phyloP scores from a whole-genome alignment of 2,888 invertebrate species.

The Drosophila nr. medialis region DNA sequence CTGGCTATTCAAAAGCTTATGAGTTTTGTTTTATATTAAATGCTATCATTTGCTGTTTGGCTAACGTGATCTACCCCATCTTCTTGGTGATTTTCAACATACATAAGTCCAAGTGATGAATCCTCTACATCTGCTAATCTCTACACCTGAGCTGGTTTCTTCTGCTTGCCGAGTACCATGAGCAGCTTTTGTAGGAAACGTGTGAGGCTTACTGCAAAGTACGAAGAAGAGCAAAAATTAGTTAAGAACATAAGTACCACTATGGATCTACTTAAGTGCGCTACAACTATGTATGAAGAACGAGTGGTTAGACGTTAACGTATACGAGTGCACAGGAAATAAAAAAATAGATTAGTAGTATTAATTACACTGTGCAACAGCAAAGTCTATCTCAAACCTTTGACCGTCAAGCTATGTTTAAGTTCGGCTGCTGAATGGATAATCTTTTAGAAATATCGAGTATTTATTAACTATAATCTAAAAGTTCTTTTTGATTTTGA shows the following conservation, averaged over 20 bases:
- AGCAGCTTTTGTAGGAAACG: slow-evolving; percentile 89
- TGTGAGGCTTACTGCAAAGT: slow-evolving; percentile 87
- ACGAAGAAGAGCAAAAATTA: slow-evolving; percentile 30
- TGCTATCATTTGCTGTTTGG: slow-evolving; percentile 69
- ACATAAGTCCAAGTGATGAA: slow-evolving; percentile 15
- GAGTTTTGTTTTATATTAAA: slow-evolving; percentile 49
- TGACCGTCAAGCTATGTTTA: too few relatives aligned
- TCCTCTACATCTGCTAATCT: slow-evolving; percentile 36
- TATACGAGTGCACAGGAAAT: slow-evolving; percentile 36
- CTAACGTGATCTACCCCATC: slow-evolving; percentile 39
- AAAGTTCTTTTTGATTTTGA: not conserved
- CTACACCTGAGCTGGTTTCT: slow-evolving; percentile 90
- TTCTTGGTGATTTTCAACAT: slow-evolving; percentile 21
- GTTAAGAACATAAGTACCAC: not conserved
- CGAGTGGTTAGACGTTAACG: slow-evolving; percentile 15
- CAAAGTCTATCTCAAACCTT: not conserved
- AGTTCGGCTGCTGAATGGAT: not conserved
- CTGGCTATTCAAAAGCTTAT: slow-evolving; percentile 66
- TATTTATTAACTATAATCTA: not conserved
- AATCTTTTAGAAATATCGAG: not conserved
- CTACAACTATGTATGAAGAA: slow-evolving; percentile 26
- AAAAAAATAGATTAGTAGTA: not conserved
- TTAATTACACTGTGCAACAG: slow-evolving; percentile 4
- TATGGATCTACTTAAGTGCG: slow-evolving; percentile 38
- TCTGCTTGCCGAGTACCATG: slow-evolving; percentile 89